These are phyloP conservation scores for Phortica variegata DNA, from an alignment of 1,140 invertebrate genomes.

Conservation along the genomic window DNA sequence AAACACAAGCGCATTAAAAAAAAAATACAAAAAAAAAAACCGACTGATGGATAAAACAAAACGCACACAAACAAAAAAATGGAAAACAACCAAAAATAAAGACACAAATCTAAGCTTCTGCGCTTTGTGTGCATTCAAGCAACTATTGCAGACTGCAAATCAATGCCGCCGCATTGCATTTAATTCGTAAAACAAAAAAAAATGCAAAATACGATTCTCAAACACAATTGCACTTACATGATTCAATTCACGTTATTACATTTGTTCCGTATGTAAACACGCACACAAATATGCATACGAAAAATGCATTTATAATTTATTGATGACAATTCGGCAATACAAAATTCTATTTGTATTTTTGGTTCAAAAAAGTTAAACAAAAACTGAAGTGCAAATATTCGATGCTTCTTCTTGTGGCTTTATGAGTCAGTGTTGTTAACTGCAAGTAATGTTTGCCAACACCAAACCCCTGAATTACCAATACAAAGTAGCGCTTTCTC, in stretches of 20 bases:
- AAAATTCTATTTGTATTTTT: too few species aligned
- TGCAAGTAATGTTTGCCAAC: conserved; percentile 14
- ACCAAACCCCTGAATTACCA: conserved; percentile 13
- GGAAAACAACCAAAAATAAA: too few species aligned
- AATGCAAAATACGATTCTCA: not conserved
- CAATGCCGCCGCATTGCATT: not conserved
- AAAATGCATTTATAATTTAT: not conserved
- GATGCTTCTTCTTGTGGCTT: too few species aligned
- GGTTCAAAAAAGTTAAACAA: too few species aligned
- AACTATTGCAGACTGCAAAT: not conserved
- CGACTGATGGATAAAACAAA: too few species aligned
- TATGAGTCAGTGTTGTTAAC: conserved; percentile 17
- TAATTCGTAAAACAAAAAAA: not conserved
- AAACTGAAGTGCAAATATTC: too few species aligned
- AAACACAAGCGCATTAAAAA: too few species aligned
- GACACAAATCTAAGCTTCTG: too few species aligned
- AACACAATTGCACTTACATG: not conserved
- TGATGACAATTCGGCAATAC: conserved; percentile 9
- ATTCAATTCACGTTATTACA: conserved; percentile 6
- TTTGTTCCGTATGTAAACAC: conserved; percentile 4
- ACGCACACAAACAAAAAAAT: too few species aligned
- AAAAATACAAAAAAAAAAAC: too few species aligned
- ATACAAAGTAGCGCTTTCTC: conserved; percentile 2
- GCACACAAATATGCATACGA: conserved; percentile 7
- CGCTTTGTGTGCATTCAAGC: too few species aligned